phyloP scores from a whole-genome alignment of 2,888 invertebrate species.

The Microctonus aethiopoides region DNA sequence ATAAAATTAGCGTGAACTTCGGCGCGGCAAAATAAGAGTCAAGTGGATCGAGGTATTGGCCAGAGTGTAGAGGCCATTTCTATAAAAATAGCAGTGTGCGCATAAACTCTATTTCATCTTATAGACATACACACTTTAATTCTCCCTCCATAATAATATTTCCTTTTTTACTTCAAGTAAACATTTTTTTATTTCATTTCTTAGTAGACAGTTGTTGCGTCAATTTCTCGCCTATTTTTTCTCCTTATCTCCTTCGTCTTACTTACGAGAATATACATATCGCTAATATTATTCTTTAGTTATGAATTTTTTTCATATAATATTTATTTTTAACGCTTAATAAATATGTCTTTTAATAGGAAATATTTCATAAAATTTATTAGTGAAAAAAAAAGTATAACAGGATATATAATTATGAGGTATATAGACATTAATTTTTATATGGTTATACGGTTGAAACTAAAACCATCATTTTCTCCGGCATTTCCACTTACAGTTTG shows the following conservation, averaged over 20 bases:
- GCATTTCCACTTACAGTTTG: constrained; percentile 30
- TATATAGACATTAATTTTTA: neutral
- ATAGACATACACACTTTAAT: no score
- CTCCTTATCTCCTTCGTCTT: neutral
- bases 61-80: neutral
- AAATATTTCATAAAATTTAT: neutral
- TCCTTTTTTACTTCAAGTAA: no score
- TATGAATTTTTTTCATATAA: neutral
- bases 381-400: neutral
- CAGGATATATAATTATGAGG: neutral
- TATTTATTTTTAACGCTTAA: neutral
- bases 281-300: constrained; percentile 1
- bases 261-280: neutral
- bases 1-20: constrained; percentile 34
- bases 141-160: no score
- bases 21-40: constrained; percentile 5
- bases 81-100: neutral
- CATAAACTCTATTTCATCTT: neutral
- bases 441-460: constrained; percentile 26
- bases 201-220: neutral
- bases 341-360: neutral
- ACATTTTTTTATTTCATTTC: neutral
- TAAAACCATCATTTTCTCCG: constrained; percentile 31
- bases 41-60: neutral
- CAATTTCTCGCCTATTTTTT: neutral